These are phyloP conservation scores for Coreoperca whiteheadi DNA, from an alignment of 2,113 vertebrate species.

Conservation along the genomic window DNA sequence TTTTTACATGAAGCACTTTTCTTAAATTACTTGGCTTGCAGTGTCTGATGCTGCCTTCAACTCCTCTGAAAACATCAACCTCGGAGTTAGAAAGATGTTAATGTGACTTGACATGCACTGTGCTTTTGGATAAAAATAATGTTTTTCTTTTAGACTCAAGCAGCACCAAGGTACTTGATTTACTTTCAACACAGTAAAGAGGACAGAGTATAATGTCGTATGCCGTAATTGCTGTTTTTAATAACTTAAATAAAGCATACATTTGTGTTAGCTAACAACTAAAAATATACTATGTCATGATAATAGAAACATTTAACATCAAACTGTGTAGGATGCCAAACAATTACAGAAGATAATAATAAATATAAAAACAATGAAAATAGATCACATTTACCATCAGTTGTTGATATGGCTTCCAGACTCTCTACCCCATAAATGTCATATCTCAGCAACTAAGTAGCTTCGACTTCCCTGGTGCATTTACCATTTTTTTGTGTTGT, in stretches of 20 bases:
- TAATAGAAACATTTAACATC: not conserved
- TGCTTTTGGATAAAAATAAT: conserved; percentile 24
- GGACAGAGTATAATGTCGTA: not conserved
- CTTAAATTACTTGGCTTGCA: conserved; percentile 6
- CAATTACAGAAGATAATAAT: not conserved
- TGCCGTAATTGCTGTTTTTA: not conserved
- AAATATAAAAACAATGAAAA: not conserved
- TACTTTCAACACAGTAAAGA: conserved; percentile 10
- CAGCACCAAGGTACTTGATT: conserved; percentile 4
- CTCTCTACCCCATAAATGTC: not conserved
- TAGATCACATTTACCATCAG: conserved; percentile 9
- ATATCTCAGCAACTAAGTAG: not conserved
- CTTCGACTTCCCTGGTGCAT: not conserved
- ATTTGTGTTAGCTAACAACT: not conserved
- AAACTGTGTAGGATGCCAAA: not conserved
- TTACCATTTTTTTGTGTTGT: conserved; percentile 10
- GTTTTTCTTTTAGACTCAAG: conserved; percentile 2
- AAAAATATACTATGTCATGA: not conserved
- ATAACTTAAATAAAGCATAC: not conserved
- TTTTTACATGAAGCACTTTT: conserved; percentile 7
- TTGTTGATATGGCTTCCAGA: not conserved
- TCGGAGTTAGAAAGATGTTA: conserved; percentile 12
- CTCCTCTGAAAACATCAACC: conserved; percentile 6
- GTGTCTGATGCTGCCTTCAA: not conserved
- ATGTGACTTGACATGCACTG: conserved; percentile 18